phyloP scores from a whole-genome alignment of 1,140 invertebrate species.

The Telenomus remus region DNA sequence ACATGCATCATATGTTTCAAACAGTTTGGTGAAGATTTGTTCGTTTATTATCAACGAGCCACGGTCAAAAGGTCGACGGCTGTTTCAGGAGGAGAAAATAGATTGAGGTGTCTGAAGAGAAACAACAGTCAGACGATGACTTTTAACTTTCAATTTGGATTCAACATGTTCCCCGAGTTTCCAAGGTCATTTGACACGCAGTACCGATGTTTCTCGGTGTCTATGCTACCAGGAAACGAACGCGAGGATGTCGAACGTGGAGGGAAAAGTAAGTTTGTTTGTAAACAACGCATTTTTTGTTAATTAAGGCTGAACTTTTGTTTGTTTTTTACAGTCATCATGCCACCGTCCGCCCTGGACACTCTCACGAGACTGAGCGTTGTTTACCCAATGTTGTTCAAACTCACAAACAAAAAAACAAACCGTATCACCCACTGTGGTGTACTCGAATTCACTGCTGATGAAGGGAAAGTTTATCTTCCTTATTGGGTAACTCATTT shows the following conservation, averaged over 20 bases:
- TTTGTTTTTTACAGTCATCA: conserved; percentile 87
- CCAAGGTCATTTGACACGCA: conserved; percentile 87
- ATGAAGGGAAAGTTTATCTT: conserved; percentile 98
- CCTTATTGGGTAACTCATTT: conserved; percentile 91
- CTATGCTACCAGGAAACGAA: conserved; percentile 95
- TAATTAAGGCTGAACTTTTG: too few species aligned
- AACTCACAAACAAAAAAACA: conserved; percentile 92
- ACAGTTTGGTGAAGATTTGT: too few species aligned
- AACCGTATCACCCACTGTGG: conserved; percentile 95
- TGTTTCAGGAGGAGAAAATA: too few species aligned
- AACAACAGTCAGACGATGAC: too few species aligned
- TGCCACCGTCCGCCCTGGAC: conserved; percentile 97
- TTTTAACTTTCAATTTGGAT: conserved; percentile 82
- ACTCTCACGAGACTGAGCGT: conserved; percentile 95
- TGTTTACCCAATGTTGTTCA: conserved; percentile 99
- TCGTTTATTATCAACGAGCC: too few species aligned
- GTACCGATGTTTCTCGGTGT: conserved; percentile 95
- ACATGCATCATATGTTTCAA: too few species aligned
- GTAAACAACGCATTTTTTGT: too few species aligned
- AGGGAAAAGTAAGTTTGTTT: conserved; percentile 96
- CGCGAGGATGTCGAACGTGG: conserved; percentile 97
- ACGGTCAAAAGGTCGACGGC: too few species aligned
- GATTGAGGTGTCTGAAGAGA: too few species aligned
- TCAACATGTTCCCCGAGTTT: conserved; percentile 89
- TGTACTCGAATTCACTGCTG: conserved; percentile 98